phyloP scores from a whole-genome alignment of 2,113 vertebrate genomes.

The Chlorodrepanis virens region DNA sequence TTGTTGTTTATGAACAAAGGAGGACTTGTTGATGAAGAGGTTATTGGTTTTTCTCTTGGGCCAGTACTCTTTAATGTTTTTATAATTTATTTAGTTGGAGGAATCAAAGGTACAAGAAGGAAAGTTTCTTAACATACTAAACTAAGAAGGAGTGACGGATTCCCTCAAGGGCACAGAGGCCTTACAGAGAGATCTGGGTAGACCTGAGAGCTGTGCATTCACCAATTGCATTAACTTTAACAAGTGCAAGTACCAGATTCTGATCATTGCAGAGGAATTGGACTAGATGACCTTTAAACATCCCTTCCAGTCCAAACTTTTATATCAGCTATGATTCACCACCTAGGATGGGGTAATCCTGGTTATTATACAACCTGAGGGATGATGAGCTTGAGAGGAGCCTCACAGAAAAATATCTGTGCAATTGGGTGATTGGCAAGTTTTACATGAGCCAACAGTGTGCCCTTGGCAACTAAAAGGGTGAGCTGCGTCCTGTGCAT shows the following conservation, averaged over 20 bases:
- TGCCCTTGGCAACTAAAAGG: background rate
- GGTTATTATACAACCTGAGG: fast-evolving
- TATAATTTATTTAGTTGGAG: background rate
- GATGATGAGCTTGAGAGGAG: background rate
- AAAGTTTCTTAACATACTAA: background rate
- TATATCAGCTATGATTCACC: background rate
- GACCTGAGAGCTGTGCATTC: background rate
- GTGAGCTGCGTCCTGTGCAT: background rate
- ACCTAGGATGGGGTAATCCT: background rate
- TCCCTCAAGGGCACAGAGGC: background rate
- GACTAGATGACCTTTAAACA: background rate
- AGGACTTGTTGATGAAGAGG: background rate
- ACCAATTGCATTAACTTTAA: background rate
- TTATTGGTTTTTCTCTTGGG: background rate
- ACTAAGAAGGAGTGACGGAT: fast-evolving
- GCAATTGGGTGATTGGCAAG: background rate
- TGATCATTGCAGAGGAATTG: background rate
- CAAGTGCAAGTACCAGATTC: background rate
- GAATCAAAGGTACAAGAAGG: background rate
- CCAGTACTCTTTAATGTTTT: background rate
- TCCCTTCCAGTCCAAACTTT: background rate
- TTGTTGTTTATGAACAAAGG: background rate
- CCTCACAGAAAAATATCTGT: background rate
- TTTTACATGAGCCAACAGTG: background rate
- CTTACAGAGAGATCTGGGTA: background rate